Conservation (phyloP, 2,797 vertebrate species). For the Smutsia gigantea region DNA sequence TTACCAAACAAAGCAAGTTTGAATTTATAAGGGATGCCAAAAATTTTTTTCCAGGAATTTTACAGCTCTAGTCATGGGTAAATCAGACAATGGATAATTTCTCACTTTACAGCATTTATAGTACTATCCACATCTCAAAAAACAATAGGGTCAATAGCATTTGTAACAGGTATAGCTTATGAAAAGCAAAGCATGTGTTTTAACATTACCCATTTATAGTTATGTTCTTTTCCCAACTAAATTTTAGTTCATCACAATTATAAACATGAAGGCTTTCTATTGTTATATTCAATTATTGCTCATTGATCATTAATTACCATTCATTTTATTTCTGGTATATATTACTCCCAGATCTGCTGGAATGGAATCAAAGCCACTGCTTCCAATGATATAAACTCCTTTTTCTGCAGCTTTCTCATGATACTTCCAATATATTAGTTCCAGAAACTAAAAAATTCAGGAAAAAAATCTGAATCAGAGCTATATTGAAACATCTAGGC, state of each 20-base stretch:
- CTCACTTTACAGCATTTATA: constrained; percentile 23
- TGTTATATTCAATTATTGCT: constrained; percentile 29
- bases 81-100: background rate
- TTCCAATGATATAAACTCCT: constrained; percentile 94
- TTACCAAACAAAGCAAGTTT: constrained; percentile 14
- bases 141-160: background rate
- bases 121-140: background rate
- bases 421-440: constrained; percentile 95
- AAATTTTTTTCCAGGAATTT: background rate
- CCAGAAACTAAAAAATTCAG: constrained; percentile 92
- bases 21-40: constrained; percentile 3
- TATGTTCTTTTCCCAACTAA: constrained; percentile 24
- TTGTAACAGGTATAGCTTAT: background rate
- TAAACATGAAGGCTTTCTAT: background rate
- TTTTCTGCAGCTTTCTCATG: constrained; percentile 91
- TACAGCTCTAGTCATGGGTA: background rate
- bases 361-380: constrained; percentile 98
- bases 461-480: constrained; percentile 59
- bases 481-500: background rate
- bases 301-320: constrained; percentile 87
- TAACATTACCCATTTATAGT: background rate
- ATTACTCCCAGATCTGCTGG: constrained; percentile 97
- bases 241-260: constrained; percentile 33
- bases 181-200: constrained; percentile 26
- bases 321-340: constrained; percentile 94